phyloP scores from a whole-genome alignment of 2,113 vertebrate species.

The Ia io region DNA sequence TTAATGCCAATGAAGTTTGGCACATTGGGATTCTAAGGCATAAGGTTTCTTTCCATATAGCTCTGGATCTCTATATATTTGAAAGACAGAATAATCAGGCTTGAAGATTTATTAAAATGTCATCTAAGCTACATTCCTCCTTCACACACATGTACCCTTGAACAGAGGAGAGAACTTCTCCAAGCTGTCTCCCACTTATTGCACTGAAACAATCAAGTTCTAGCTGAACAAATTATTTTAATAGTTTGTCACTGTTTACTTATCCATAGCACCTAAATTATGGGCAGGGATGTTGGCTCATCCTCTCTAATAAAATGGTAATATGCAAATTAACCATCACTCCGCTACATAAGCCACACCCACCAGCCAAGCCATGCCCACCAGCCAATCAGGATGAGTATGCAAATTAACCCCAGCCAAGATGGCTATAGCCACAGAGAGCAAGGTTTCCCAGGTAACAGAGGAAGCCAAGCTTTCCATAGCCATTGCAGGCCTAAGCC shows the following conservation, averaged over 20 bases:
- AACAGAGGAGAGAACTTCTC: neutral
- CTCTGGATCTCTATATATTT: neutral
- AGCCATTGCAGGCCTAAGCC: too few relatives aligned
- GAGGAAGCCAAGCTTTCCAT: too few relatives aligned
- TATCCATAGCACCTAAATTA: neutral
- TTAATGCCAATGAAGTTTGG: neutral
- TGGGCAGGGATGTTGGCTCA: neutral
- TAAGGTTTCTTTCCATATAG: neutral
- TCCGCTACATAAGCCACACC: too few relatives aligned
- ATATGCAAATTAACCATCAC: too few relatives aligned
- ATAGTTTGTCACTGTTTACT: neutral
- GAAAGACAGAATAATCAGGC: neutral
- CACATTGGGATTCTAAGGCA: neutral
- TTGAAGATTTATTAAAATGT: neutral
- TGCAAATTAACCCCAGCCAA: too few relatives aligned
- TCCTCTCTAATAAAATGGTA: too few relatives aligned
- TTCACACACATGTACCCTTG: neutral
- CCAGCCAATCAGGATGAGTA: too few relatives aligned
- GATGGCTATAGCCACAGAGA: too few relatives aligned
- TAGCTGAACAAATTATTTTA: neutral
- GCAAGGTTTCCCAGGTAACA: too few relatives aligned
- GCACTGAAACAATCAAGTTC: neutral
- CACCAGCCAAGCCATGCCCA: too few relatives aligned
- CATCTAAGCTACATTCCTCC: neutral
- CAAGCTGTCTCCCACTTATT: neutral